These are phyloP conservation scores for Pipistrellus kuhlii DNA, from an alignment of 2,797 vertebrate species.

Conservation along the genomic window DNA sequence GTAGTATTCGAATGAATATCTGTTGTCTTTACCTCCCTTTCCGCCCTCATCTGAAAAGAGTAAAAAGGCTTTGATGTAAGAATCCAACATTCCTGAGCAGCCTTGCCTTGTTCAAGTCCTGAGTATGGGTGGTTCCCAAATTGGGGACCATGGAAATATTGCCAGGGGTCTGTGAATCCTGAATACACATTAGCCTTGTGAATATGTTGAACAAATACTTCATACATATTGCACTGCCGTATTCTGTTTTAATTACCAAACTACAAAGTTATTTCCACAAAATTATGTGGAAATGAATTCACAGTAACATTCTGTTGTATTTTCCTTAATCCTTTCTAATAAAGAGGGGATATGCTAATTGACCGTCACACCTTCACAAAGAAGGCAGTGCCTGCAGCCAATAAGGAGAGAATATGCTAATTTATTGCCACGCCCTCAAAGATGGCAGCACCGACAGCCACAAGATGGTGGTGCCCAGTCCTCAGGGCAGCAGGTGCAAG, in stretches of 20 bases:
- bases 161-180: background rate
- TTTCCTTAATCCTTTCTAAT: background rate
- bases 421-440: no score
- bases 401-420: no score
- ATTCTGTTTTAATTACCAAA: slow-evolving; percentile 27
- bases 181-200: background rate
- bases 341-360: no score
- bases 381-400: no score
- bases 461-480: no score
- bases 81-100: background rate
- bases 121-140: background rate
- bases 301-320: background rate
- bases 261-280: background rate
- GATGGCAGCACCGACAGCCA: no score
- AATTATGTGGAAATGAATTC: slow-evolving; percentile 9
- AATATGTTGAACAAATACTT: background rate
- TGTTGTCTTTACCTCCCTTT: background rate
- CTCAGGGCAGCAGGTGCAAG: no score
- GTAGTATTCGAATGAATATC: background rate
- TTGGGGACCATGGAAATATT: background rate
- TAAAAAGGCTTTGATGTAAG: background rate
- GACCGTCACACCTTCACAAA: no score
- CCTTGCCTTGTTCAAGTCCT: background rate
- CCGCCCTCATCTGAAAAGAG: background rate
- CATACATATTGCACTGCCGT: background rate